Percentiles rank a stretch among this genome's conserved stretches.
These are phyloP conservation scores for Otus scops DNA, from an alignment of 2,797 vertebrate genomes.

Conservation along the genomic window DNA sequence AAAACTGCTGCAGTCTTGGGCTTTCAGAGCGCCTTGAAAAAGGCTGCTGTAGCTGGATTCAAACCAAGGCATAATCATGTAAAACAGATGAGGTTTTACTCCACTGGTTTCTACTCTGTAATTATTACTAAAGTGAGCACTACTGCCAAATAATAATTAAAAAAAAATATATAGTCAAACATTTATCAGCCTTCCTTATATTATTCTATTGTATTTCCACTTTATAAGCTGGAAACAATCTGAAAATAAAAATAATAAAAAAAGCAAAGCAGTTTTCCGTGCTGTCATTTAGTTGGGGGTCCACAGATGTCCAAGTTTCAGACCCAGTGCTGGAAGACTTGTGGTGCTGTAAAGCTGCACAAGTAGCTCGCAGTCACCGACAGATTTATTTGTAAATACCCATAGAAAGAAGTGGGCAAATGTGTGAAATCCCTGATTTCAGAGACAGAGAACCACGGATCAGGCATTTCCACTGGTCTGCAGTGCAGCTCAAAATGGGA, in stretches of 20 bases:
- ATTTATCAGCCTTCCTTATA: not conserved
- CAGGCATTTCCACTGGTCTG: not conserved
- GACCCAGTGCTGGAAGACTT: fast-evolving
- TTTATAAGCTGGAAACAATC: not conserved
- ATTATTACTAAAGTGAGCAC: conserved; percentile 45
- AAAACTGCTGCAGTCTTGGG: conserved; percentile 46
- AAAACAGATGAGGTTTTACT: conserved; percentile 70
- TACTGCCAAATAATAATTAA: not conserved
- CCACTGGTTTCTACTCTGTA: conserved; percentile 57
- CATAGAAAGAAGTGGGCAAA: not conserved
- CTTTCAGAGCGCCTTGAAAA: conserved; percentile 56
- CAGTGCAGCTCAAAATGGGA: not conserved
- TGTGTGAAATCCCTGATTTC: not conserved
- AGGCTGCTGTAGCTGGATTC: conserved; percentile 71
- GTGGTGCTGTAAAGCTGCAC: not conserved
- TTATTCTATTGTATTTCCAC: not conserved
- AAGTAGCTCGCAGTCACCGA: not conserved
- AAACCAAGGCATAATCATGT: conserved; percentile 69
- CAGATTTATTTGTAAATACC: not conserved
- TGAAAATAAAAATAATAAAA: not conserved
- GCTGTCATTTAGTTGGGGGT: not conserved
- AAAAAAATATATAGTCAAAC: not conserved
- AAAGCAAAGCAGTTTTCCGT: not conserved
- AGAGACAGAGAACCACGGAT: not conserved
- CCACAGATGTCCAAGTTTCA: not conserved